Evolutionary conservation across 2,113 vertebrate genomes (phyloP).

Genomic region (Pimephales promelas): DNA sequence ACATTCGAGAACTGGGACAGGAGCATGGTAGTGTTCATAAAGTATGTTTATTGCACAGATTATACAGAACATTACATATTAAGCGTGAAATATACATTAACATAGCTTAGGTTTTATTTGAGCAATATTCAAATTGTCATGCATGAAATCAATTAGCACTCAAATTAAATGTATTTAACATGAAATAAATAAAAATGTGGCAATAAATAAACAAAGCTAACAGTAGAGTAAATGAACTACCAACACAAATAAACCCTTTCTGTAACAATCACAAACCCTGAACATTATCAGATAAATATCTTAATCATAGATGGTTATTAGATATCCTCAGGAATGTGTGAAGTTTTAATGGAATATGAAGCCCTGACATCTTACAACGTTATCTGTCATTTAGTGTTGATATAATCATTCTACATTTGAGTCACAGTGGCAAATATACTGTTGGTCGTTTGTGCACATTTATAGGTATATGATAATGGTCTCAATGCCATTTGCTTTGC

Average conservation of each 20-base stretch:
- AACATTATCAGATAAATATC: neutral
- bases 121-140: constrained; percentile 58
- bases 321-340: neutral
- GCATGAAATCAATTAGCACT: constrained; percentile 49
- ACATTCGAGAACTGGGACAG: neutral
- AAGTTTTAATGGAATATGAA: neutral
- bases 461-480: neutral
- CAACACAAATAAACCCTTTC: neutral
- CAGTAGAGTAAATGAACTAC: neutral
- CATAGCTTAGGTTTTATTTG: constrained; percentile 61
- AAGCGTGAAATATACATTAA: constrained; percentile 52
- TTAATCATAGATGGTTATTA: neutral
- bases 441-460: neutral
- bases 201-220: constrained; percentile 36
- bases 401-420: neutral
- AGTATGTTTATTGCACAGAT: constrained; percentile 72
- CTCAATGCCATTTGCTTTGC: neutral
- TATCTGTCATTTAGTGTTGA: neutral
- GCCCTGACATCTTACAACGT: neutral
- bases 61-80: constrained; percentile 64
- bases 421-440: constrained; percentile 21
- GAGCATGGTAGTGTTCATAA: neutral
- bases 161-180: constrained; percentile 48
- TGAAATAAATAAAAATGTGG: constrained; percentile 60
- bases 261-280: neutral